Percentiles rank a stretch among this genome's conserved stretches.
These are phyloP conservation scores for Sebastes minor DNA, from an alignment of 2,797 vertebrate genomes.

Conservation along the genomic window DNA sequence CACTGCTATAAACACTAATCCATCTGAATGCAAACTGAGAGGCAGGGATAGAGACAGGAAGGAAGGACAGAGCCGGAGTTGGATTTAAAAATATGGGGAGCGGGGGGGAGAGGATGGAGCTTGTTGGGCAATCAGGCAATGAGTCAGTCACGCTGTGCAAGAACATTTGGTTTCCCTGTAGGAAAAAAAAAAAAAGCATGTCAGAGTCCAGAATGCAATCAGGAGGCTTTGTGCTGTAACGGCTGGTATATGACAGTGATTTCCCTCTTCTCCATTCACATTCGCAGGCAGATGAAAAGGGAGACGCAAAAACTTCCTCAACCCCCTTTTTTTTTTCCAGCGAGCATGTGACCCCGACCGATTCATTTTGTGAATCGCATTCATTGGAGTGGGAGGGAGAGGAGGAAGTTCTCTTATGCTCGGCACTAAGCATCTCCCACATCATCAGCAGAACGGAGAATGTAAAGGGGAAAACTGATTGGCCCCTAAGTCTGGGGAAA, in stretches of 20 bases:
- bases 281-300: conserved; percentile 64
- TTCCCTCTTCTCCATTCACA: conserved; percentile 74
- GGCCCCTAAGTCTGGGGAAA: conserved; percentile 71
- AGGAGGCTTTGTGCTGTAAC: conserved; percentile 77
- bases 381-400: conserved; percentile 61
- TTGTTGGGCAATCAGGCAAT: conserved; percentile 76
- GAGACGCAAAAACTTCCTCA: conserved; percentile 63
- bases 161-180: conserved; percentile 79
- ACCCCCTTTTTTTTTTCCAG: conserved; percentile 10
- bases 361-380: conserved; percentile 68
- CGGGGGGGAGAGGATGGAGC: not conserved
- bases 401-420: conserved; percentile 74
- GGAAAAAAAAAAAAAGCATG: conserved; percentile 50
- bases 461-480: conserved; percentile 76
- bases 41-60: conserved; percentile 19
- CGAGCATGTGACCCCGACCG: conserved; percentile 64
- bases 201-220: conserved; percentile 82
- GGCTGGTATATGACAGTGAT: conserved; percentile 76
- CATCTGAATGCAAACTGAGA: conserved; percentile 36
- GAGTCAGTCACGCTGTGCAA: conserved; percentile 76
- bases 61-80: conserved; percentile 17
- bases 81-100: conserved; percentile 44
- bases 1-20: conserved; percentile 27
- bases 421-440: conserved; percentile 53
- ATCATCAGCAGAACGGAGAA: conserved; percentile 62